phyloP scores from a whole-genome alignment of 1,140 invertebrate species.

The Drosophila pachea region DNA sequence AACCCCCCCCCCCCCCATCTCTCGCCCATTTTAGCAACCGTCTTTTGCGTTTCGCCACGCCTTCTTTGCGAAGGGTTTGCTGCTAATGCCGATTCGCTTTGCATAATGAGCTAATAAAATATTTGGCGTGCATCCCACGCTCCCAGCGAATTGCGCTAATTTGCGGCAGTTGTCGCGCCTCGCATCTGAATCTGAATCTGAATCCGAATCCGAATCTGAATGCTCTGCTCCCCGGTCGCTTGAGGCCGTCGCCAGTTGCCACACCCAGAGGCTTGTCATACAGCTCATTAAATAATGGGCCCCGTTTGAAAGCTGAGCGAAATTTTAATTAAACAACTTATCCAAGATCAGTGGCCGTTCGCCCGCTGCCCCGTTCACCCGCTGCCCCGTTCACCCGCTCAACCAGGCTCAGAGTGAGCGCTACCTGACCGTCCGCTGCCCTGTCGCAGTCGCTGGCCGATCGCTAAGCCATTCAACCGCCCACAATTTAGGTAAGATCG shows the following conservation, averaged over 20 bases:
- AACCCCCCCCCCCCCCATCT: background rate
- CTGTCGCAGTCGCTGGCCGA: background rate
- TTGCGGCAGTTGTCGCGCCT: slow-evolving; percentile 75
- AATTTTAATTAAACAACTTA: slow-evolving; percentile 74
- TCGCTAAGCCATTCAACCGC: slow-evolving; percentile 69
- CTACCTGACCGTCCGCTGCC: background rate
- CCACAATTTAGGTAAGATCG: slow-evolving; percentile 57
- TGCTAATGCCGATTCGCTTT: slow-evolving; percentile 62
- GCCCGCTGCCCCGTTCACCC: background rate
- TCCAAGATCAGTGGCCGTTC: slow-evolving; percentile 28
- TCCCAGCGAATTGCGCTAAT: slow-evolving; percentile 61
- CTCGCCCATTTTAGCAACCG: too few relatives aligned
- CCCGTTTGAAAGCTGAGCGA: slow-evolving; percentile 68
- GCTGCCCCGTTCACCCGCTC: background rate
- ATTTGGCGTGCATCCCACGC: slow-evolving; percentile 75
- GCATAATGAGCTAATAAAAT: slow-evolving; percentile 78
- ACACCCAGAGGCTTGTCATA: slow-evolving; percentile 66
- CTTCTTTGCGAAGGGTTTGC: background rate
- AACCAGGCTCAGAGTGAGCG: too few relatives aligned
- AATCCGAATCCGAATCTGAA: slow-evolving; percentile 24
- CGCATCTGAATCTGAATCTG: slow-evolving; percentile 39
- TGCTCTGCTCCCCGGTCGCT: slow-evolving; percentile 41
- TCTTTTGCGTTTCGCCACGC: background rate
- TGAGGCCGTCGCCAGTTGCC: slow-evolving; percentile 39
- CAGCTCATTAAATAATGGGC: slow-evolving; percentile 75